Base-by-base conservation (phyloP, 2,888 invertebrate genomes). In the Eupithecia abbreviata region DNA sequence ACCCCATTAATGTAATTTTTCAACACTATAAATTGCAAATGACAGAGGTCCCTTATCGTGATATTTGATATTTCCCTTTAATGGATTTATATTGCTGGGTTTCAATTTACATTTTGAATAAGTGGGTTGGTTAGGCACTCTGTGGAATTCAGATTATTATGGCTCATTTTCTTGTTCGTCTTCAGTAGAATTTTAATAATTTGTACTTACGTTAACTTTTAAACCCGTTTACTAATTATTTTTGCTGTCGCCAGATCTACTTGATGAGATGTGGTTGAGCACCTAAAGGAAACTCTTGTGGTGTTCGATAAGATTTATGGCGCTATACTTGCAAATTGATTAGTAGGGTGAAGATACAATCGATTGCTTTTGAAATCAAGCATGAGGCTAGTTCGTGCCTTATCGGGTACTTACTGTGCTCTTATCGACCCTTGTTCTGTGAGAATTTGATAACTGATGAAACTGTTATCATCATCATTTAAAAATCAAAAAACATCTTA, bases 61-160 rank as follows among this genome's bases (percentile, higher is more conserved):
- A 88, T 88, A 91, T 89, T 89, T 87, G 89, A 91, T 91, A 91
- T 89, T 87, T 84, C 87, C 85, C 87, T 89, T 87, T 90, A 90
- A 91, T 90, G 90, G 89, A 89, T 89, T 91, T 89, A 87, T 89
- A 86, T 88, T 86, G 86, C 84, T 89, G 82, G 85, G 87, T 87
- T 88, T 90, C 88, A 90, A 91, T 92, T 92, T 90, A 88, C 88
- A 87, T 86, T 85, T 85, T 85, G 85, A 86, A 82, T 85, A 84
- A 85, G 86, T 85, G 87, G 62, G 18, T 62, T 58, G 47, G 45
- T 47, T 84, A 83, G 83, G 84, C 85, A 84, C 85, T 84, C 81
- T 83, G 83, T 85, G 82, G 82, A 84, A 83, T 82, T 81, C 80
- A 76, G 81, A 83, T 49, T 69, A 9, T 69, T 69, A 42, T 9